Conservation (phyloP, 1,140 invertebrate genomes). For the Bathynomus jamesi region DNA sequence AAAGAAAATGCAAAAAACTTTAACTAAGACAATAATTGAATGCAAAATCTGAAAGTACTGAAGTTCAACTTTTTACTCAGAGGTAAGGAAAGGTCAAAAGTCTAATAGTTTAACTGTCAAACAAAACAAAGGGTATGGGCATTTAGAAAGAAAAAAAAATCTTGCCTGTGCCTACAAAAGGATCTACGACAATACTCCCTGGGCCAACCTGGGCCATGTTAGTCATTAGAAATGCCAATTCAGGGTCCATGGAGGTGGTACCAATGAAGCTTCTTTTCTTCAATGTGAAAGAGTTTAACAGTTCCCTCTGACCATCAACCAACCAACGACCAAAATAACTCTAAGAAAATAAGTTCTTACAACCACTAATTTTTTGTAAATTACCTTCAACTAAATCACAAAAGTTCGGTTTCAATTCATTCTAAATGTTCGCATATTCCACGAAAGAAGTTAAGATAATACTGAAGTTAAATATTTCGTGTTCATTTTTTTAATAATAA, state of each 20-base stretch:
- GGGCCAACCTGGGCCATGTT: constrained; percentile 73
- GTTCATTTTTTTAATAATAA: background rate
- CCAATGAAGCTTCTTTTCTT: constrained; percentile 90
- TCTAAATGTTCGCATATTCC: background rate
- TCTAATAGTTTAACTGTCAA: too few relatives aligned
- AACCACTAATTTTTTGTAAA: too few relatives aligned
- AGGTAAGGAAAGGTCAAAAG: background rate
- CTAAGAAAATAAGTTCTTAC: background rate
- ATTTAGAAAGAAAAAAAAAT: too few relatives aligned
- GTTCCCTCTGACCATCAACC: constrained; percentile 67
- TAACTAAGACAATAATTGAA: background rate
- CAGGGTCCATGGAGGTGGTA: constrained; percentile 95
- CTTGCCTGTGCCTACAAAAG: constrained; percentile 83
- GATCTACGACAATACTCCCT: constrained; percentile 76
- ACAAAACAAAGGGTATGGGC: background rate
- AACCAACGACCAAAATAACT: constrained; percentile 47
- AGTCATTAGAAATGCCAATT: constrained; percentile 83
- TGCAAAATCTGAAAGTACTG: background rate
- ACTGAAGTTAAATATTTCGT: constrained; percentile 16
- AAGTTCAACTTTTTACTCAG: background rate
- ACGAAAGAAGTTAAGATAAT: background rate
- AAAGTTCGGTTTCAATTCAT: background rate
- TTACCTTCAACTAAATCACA: background rate
- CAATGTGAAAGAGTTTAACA: constrained; percentile 68
- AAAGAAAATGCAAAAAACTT: constrained; percentile 38